Evolutionary conservation across 92 coral and sea anemone genomes (phyloP).

Genomic region (Zoanthus sociatus): DNA sequence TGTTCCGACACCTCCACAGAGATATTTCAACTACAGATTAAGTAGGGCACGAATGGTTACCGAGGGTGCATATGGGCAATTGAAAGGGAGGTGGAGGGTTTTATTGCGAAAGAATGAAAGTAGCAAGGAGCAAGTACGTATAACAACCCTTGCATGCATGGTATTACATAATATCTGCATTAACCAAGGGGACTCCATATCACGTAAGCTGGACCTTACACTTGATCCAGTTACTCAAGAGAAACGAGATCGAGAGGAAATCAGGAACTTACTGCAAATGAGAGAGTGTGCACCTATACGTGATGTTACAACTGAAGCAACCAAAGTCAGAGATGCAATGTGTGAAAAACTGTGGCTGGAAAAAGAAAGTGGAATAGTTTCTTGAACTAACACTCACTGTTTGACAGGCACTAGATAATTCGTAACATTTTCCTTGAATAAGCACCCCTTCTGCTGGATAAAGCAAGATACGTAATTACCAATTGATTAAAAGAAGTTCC

Average conservation of each 20-base stretch:
- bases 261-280: neutral
- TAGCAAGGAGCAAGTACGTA: neutral
- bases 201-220: conserved; percentile 12
- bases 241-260: conserved; percentile 1
- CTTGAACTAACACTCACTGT: neutral
- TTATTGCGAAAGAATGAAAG: conserved; percentile 1
- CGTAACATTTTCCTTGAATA: neutral
- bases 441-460: no score
- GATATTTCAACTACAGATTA: neutral
- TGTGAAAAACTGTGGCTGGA: conserved; percentile 12
- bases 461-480: no score
- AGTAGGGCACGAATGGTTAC: conserved; percentile 4
- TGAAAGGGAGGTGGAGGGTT: neutral
- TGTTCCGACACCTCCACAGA: neutral
- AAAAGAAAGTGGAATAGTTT: neutral
- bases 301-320: neutral
- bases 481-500: no score
- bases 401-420: neutral
- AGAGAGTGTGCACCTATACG: neutral
- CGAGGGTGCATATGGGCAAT: conserved; percentile 6
- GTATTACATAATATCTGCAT: conserved; percentile 1
- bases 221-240: conserved; percentile 8
- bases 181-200: neutral
- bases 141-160: neutral
- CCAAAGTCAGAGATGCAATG: neutral